These are phyloP conservation scores for Phainopepla nitens DNA, from an alignment of 2,113 vertebrate species.

Conservation along the genomic window DNA sequence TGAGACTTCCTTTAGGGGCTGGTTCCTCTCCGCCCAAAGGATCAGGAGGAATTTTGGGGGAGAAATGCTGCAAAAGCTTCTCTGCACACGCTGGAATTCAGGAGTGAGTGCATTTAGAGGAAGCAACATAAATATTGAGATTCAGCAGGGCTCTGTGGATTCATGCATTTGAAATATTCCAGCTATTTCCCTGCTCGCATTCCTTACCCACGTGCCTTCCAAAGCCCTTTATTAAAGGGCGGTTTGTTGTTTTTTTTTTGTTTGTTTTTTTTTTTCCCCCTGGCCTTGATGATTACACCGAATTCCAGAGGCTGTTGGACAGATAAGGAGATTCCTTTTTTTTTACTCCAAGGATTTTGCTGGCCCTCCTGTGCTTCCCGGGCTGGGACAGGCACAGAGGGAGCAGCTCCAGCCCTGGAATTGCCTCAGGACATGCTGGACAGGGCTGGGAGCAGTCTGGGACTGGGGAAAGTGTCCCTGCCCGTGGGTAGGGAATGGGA, in stretches of 20 bases:
- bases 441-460: not conserved
- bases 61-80: not conserved
- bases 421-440: not conserved
- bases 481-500: no score
- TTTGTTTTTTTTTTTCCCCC: not conserved
- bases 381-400: not conserved
- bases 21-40: not conserved
- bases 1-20: not conserved
- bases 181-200: constrained; percentile 56
- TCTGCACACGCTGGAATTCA: rapidly evolving
- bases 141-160: not conserved
- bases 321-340: constrained; percentile 6
- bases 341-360: not conserved
- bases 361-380: not conserved
- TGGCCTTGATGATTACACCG: not conserved
- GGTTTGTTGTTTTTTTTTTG: not conserved
- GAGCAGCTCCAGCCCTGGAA: not conserved
- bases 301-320: constrained; percentile 7
- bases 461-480: not conserved
- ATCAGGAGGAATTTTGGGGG: not conserved
- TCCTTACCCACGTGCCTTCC: constrained; percentile 9
- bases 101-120: not conserved
- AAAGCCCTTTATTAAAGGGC: not conserved
- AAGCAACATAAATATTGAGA: not conserved
- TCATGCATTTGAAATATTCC: constrained; percentile 22